A percentile compares a stretch with the other conserved stretches of the same genome.
These are phyloP conservation scores for Mesochorus sp. DNA, from an alignment of 2,888 invertebrate species.

Conservation along the genomic window DNA sequence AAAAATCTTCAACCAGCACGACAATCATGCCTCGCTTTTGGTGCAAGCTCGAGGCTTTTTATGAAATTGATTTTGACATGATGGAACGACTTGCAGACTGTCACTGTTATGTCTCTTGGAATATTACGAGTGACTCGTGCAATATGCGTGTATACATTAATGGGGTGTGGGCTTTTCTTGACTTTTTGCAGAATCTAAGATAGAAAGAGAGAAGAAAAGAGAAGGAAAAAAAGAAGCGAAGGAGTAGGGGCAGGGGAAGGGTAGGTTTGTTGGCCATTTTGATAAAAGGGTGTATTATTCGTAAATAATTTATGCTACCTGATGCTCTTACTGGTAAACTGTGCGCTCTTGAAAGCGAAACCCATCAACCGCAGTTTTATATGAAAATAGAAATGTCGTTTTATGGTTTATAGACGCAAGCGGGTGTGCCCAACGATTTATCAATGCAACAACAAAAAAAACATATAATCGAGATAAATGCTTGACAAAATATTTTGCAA, in stretches of 20 bases:
- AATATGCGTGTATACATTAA: slow-evolving; percentile 39
- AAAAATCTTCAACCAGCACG: slow-evolving; percentile 22
- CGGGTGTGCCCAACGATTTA: neutral
- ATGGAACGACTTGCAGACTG: slow-evolving; percentile 61
- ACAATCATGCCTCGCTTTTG: slow-evolving; percentile 63
- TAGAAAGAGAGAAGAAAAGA: no score
- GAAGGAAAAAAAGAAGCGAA: no score
- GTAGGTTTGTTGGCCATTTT: slow-evolving; percentile 29
- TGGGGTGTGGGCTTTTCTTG: slow-evolving; percentile 13
- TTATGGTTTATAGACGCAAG: neutral
- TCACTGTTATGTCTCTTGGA: slow-evolving; percentile 5
- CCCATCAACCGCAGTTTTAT: slow-evolving; percentile 8
- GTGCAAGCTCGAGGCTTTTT: slow-evolving; percentile 66
- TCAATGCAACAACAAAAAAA: neutral
- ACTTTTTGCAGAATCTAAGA: neutral
- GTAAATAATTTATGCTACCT: neutral
- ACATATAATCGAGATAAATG: neutral
- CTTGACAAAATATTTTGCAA: neutral
- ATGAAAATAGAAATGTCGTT: slow-evolving; percentile 8
- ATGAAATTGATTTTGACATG: slow-evolving; percentile 70
- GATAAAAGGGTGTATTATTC: slow-evolving; percentile 7
- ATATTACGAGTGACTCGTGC: slow-evolving; percentile 26
- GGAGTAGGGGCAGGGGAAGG: no score
- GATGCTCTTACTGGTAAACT: neutral
- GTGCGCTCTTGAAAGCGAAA: neutral